Base-by-base conservation (phyloP, 2,888 invertebrate genomes). In the Heteropelma amictum region DNA sequence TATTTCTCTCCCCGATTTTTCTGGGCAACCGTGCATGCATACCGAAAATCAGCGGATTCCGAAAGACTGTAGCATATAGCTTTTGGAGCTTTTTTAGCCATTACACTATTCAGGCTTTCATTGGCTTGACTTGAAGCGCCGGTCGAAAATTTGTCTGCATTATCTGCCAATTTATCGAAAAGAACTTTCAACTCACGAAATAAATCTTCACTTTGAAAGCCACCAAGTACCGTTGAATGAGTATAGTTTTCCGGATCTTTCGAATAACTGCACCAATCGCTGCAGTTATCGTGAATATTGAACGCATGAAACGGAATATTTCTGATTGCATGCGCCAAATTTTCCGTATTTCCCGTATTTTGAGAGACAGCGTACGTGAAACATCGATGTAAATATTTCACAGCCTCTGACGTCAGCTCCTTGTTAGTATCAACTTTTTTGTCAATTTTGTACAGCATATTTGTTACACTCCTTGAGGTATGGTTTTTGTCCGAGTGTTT, bases 401-500 rank as follows among this genome's bases (percentile, higher is more conserved):
- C 73, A 10, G 38, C 51, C 8, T 78, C 77, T 19, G 54, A 26
- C 10, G 53, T 58, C 30, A 80, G 6, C 67, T 80, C 76, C 51
- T 69, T 73, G 33, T 77, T 28, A n/a, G 67, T 40, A 58, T 76
- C 72, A 12, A 56, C 56, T 19, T 40, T 60, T 47, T 69, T 72
- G 23, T 75, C 63, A 6, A 79, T 73, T 51, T 77, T 77, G 47
- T 77, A 72, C 8, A 80, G 23, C 12, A 71, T 14, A 26, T 65
- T 72, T 67, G 33, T 74, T 1, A 77, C 74, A 17, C 72, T 65
- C 49, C 33, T 63, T 21, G 69, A 60, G 4, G 74, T 73, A 17
- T 79, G 76, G 51, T 77, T 77, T 45, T 35, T 69, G 30, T 79
- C 79, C 3, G 73, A 64, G 2, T 72, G 69, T 26, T 77, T 76